Base-by-base conservation (phyloP, 2,888 invertebrate genomes). In the Aquatica leii region DNA sequence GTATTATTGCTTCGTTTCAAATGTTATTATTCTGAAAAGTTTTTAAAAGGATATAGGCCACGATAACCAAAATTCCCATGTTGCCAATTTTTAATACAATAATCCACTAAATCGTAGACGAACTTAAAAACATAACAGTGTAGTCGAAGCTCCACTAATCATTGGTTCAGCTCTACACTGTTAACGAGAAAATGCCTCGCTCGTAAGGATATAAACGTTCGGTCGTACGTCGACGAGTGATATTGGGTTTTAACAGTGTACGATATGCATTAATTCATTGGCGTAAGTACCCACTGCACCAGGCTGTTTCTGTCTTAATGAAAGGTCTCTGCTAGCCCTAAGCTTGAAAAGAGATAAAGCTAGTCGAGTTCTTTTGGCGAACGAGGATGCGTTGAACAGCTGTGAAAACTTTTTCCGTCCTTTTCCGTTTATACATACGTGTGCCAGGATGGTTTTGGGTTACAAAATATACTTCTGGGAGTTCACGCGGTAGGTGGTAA, bases 201-300 rank as follows among this genome's bases (percentile, higher is more conserved):
- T 1, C 1, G n/a, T n/a, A n/a, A n/a, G n/a, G n/a, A n/a, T n/a
- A n/a, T n/a, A n/a, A n/a, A n/a, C n/a, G n/a, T n/a, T n/a, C n/a
- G n/a, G n/a, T n/a, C n/a, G n/a, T n/a, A n/a, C n/a, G n/a, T n/a
- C n/a, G n/a, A n/a, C n/a, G n/a, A n/a, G n/a, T n/a, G n/a, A n/a
- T n/a, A n/a, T n/a, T n/a, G n/a, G n/a, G n/a, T n/a, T n/a, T 72
- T 74, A 66, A 65, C 75, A 74, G 74, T 73, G 74, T 75, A 74
- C 55, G 21, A 55, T 68, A 66, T 71, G 74, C 71, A 76, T 77
- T 75, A 77, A 76, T 74, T 74, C 75, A 75, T 75, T 75, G 75
- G 74, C 69, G 73, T 70, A 73, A 40, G 71, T 72, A 71, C 67
- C 69, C 67, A 72, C 73, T 71, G 69, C 71, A 73, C 74, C 74